Evolutionary conservation across 2,797 vertebrate species (phyloP).

Genomic region (Phaenicophaeus curvirostris): DNA sequence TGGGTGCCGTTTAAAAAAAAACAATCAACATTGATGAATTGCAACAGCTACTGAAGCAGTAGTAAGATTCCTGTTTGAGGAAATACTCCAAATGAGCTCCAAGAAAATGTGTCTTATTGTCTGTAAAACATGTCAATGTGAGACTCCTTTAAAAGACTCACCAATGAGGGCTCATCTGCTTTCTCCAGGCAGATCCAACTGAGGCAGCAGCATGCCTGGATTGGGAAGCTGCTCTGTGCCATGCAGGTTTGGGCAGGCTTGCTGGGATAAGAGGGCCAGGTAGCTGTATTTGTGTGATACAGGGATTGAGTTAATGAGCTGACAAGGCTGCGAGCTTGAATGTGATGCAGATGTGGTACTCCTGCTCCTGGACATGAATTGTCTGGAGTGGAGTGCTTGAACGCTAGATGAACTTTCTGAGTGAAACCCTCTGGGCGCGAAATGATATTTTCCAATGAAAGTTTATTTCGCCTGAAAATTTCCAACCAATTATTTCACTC

Average conservation of each 20-base stretch:
- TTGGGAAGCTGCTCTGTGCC: background rate
- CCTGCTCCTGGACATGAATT: background rate
- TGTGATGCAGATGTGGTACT: background rate
- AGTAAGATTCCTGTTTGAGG: background rate
- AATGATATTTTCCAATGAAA: background rate
- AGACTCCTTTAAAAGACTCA: background rate
- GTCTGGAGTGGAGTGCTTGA: background rate
- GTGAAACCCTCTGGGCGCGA: background rate
- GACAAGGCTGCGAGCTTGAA: background rate
- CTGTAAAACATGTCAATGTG: background rate
- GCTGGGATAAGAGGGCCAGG: background rate
- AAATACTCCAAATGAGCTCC: background rate
- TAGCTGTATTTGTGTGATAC: background rate
- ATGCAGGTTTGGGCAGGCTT: background rate
- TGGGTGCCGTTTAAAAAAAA: background rate
- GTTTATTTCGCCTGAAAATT: slow-evolving; percentile 25
- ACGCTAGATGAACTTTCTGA: background rate
- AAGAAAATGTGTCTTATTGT: background rate
- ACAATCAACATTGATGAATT: background rate
- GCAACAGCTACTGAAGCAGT: background rate
- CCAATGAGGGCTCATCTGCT: background rate
- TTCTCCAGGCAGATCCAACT: accelerated
- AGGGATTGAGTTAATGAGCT: background rate
- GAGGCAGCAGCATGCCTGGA: accelerated
- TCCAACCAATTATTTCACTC: background rate